Conservation (phyloP, 2,113 vertebrate species). For the Macaca mulatta region DNA sequence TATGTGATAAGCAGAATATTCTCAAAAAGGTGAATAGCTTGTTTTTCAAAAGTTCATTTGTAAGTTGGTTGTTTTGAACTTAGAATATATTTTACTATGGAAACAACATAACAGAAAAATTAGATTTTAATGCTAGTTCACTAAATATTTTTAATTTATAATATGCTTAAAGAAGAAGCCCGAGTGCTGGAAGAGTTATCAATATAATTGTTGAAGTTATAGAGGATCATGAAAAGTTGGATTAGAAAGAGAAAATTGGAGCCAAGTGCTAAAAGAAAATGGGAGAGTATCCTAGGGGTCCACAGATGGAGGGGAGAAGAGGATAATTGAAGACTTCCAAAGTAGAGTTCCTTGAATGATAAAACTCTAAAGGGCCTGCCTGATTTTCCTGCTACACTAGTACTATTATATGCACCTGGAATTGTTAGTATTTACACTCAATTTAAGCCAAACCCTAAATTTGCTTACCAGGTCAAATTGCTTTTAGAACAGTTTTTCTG, state of each 20-base stretch:
- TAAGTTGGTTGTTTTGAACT: background rate
- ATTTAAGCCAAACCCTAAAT: background rate
- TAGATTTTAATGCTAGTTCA: background rate
- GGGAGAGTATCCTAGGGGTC: slow-evolving; percentile 2
- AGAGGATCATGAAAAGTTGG: slow-evolving; percentile 22
- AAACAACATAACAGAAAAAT: background rate
- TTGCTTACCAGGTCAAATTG: background rate
- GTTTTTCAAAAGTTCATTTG: background rate
- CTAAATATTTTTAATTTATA: background rate
- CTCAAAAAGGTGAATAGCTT: background rate
- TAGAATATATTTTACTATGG: background rate
- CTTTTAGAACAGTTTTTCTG: slow-evolving; percentile 8
- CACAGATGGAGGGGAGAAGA: background rate
- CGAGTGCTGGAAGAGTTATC: slow-evolving; percentile 6
- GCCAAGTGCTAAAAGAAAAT: slow-evolving; percentile 61
- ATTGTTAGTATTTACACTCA: background rate
- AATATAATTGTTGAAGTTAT: background rate
- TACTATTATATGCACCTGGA: background rate
- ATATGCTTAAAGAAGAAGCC: slow-evolving; percentile 1
- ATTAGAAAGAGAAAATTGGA: slow-evolving; percentile 55
- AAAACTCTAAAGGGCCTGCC: background rate
- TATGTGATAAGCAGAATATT: background rate
- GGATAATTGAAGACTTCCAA: background rate
- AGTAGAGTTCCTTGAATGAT: background rate
- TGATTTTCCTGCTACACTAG: background rate